Percentiles rank a stretch among this genome's conserved stretches.
Evolutionary conservation across 2,888 invertebrate genomes (phyloP).

Genomic region (Stegana nigrithorax): DNA sequence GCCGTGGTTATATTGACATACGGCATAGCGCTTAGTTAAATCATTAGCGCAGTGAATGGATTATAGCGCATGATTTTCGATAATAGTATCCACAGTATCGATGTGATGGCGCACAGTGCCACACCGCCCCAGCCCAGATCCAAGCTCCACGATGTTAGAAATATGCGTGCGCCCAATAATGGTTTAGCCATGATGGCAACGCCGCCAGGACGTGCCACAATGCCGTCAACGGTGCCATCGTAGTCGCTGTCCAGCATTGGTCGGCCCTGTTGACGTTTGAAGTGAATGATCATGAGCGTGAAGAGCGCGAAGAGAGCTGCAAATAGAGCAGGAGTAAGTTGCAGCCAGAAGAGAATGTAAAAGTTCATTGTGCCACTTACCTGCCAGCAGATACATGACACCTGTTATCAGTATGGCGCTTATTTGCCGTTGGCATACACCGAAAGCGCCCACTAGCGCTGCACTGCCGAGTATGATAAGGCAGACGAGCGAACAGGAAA

Average conservation of each 20-base stretch:
- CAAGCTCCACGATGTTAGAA: constrained; percentile 84
- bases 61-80: constrained; percentile 93
- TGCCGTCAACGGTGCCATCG: constrained; percentile 80
- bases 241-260: constrained; percentile 73
- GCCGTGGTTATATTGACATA: constrained; percentile 35
- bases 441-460: constrained; percentile 88
- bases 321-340: constrained; percentile 33
- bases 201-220: constrained; percentile 71
- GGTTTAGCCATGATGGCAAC: constrained; percentile 71
- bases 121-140: constrained; percentile 90
- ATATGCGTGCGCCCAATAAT: constrained; percentile 78
- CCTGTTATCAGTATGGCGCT: constrained; percentile 94
- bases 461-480: constrained; percentile 89
- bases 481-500: constrained; percentile 93
- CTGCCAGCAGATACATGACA: constrained; percentile 92
- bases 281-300: constrained; percentile 91
- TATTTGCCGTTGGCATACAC: constrained; percentile 90
- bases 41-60: constrained; percentile 80
- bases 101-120: constrained; percentile 83
- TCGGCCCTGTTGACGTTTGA: constrained; percentile 82
- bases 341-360: too few relatives aligned
- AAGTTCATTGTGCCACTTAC: constrained; percentile 71
- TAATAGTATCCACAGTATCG: constrained; percentile 86
- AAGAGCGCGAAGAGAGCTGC: constrained; percentile 91
- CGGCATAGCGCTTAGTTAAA: constrained; percentile 69